phyloP scores from a whole-genome alignment of 1,140 invertebrate species.

The Drosophila oshimai region DNA sequence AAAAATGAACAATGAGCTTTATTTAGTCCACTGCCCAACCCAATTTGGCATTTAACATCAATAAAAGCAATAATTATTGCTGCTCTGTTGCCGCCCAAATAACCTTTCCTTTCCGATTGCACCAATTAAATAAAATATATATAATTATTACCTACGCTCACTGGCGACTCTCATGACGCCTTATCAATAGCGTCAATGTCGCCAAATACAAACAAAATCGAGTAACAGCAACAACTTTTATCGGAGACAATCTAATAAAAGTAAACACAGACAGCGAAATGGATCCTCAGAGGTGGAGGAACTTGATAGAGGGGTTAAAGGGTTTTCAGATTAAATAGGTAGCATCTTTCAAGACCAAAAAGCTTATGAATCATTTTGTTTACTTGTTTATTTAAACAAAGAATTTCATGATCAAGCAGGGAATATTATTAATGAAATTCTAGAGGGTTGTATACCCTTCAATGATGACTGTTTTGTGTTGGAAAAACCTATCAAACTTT shows the following conservation, averaged over 20 bases:
- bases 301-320: not conserved
- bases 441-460: not conserved
- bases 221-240: constrained; percentile 16
- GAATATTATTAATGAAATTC: not conserved
- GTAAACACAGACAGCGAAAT: constrained; percentile 1
- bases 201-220: constrained; percentile 49
- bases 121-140: constrained; percentile 64
- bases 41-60: not conserved
- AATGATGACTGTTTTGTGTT: too few species aligned
- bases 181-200: constrained; percentile 70
- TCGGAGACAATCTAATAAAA: constrained; percentile 24
- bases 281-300: not conserved
- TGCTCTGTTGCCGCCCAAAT: constrained; percentile 62
- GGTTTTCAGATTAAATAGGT: not conserved
- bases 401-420: not conserved
- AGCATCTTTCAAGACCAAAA: too few species aligned
- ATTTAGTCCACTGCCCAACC: not conserved
- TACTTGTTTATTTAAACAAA: not conserved
- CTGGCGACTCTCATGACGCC: constrained; percentile 25
- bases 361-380: constrained; percentile 6
- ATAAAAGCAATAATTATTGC: constrained; percentile 14
- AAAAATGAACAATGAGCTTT: too few species aligned
- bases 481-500: too few species aligned
- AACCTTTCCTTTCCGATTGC: constrained; percentile 67
- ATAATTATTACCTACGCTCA: constrained; percentile 63